A percentile compares a stretch with the other conserved stretches of the same genome.
These are phyloP conservation scores for Phenacoccus solenopsis DNA, from an alignment of 1,140 invertebrate species.

Conservation along the genomic window DNA sequence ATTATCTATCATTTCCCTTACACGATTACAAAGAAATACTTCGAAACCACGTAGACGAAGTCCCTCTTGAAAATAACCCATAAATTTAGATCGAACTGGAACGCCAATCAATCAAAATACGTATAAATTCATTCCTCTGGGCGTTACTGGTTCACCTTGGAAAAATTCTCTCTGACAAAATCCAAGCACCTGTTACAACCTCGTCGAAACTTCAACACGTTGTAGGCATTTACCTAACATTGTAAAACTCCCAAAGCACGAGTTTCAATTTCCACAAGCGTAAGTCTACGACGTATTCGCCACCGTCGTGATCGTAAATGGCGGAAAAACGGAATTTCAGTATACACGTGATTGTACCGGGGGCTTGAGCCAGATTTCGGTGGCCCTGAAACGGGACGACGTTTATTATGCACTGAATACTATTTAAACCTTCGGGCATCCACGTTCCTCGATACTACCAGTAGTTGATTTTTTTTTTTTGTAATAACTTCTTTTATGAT, in stretches of 20 bases:
- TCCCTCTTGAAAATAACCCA: no score
- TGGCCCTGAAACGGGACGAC: background rate
- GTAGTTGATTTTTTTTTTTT: slow-evolving; percentile 1
- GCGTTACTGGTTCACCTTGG: background rate
- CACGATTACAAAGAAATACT: no score
- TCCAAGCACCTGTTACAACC: background rate
- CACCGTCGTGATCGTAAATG: no score
- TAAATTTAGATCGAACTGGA: background rate
- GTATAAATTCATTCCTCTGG: background rate
- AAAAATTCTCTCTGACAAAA: background rate
- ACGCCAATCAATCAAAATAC: background rate
- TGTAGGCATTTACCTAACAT: no score
- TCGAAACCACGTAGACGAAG: no score
- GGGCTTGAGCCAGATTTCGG: background rate
- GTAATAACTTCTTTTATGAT: slow-evolving; percentile 3
- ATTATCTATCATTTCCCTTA: no score
- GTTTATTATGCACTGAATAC: background rate
- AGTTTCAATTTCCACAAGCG: no score
- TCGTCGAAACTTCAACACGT: background rate
- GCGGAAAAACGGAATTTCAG: no score
- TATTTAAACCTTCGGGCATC: slow-evolving; percentile 1
- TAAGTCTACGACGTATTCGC: no score
- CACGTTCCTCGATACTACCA: background rate
- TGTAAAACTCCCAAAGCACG: no score
- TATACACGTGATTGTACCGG: background rate